Conservation (phyloP, 2,797 vertebrate genomes). For the Labeo calbasu region DNA sequence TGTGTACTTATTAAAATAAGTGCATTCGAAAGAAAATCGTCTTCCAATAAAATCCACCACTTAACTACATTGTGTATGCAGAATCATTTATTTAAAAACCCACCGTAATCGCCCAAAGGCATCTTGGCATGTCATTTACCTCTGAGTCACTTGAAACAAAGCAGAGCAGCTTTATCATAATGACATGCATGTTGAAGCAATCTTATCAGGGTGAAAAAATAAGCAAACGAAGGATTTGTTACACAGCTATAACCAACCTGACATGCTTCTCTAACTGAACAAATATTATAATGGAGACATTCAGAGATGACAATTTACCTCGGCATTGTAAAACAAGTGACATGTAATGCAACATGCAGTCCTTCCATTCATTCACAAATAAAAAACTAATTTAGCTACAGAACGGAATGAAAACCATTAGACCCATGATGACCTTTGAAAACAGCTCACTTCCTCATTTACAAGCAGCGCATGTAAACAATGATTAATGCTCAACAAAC, state of each 20-base stretch:
- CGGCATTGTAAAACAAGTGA: not conserved
- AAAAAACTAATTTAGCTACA: not conserved
- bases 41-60: not conserved
- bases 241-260: not conserved
- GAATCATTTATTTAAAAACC: not conserved
- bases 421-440: not conserved
- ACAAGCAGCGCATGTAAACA: conserved; percentile 1
- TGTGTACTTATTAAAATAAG: too few species aligned
- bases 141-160: not conserved
- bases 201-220: not conserved
- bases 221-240: conserved; percentile 6
- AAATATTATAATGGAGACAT: not conserved
- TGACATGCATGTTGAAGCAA: not conserved
- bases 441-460: not conserved
- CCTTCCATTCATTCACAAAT: not conserved
- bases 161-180: conserved; percentile 10
- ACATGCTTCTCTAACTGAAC: conserved; percentile 2
- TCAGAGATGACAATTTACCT: conserved; percentile 1
- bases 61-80: not conserved
- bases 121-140: not conserved
- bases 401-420: not conserved
- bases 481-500: not conserved
- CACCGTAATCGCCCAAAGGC: not conserved
- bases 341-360: not conserved
- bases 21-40: not conserved